Conservation (phyloP, 2,113 vertebrate species). For the Hippocampus guttulatus region DNA sequence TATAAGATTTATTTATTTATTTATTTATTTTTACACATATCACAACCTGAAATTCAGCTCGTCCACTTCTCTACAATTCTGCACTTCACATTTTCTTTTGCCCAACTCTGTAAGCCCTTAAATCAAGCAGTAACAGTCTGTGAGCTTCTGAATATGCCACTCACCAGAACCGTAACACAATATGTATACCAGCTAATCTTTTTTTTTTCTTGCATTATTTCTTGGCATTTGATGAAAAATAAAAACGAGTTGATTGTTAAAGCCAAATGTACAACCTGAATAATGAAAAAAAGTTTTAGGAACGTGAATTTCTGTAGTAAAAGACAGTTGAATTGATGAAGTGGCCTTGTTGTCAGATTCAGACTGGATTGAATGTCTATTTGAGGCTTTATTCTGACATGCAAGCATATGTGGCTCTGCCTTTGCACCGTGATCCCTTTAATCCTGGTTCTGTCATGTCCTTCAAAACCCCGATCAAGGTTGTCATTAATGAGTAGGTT, state of each 20-base stretch:
- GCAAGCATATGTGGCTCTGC: background rate
- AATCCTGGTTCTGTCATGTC: slow-evolving; percentile 48
- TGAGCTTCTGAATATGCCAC: background rate
- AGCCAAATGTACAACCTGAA: background rate
- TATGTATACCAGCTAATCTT: background rate
- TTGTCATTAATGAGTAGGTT: slow-evolving; percentile 57
- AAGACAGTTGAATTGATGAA: background rate
- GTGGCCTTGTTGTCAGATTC: background rate
- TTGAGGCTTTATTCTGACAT: background rate
- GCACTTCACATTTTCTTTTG: background rate
- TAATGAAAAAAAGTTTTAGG: background rate
- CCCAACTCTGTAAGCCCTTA: background rate
- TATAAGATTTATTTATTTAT: too few species aligned
- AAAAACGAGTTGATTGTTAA: background rate
- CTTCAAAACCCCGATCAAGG: slow-evolving; percentile 60
- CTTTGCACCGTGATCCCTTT: slow-evolving; percentile 40
- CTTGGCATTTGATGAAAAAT: background rate
- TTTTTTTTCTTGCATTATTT: background rate
- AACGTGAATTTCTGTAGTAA: background rate
- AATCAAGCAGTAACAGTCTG: background rate
- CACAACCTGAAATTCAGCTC: background rate
- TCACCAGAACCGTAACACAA: background rate
- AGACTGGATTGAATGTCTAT: background rate
- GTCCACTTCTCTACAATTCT: background rate
- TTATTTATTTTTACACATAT: too few species aligned